phyloP scores from a whole-genome alignment of 2,888 invertebrate genomes.

The Monoplex corrugatus region DNA sequence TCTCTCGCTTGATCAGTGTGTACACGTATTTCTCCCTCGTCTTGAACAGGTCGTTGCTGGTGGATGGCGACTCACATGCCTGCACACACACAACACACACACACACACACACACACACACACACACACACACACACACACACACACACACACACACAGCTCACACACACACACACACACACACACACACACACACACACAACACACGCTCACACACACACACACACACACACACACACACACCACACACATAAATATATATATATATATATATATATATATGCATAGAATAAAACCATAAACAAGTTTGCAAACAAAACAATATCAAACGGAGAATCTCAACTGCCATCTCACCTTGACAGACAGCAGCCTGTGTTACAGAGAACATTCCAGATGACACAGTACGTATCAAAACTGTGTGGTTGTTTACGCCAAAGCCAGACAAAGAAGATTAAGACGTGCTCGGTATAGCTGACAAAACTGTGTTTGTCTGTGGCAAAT shows the following conservation, averaged over 20 bases:
- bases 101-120: not conserved
- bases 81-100: slow-evolving; percentile 22
- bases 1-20: slow-evolving; percentile 43
- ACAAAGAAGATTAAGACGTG: too few species aligned
- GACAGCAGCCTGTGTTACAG: too few species aligned
- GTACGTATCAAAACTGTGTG: too few species aligned
- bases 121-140: too few species aligned
- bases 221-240: not conserved
- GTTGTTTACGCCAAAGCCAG: too few species aligned
- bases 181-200: not conserved
- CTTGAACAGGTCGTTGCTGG: slow-evolving; percentile 48
- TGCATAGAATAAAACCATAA: not conserved
- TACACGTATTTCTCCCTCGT: slow-evolving; percentile 50
- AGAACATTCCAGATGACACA: too few species aligned
- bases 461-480: too few species aligned
- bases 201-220: too few species aligned
- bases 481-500: too few species aligned
- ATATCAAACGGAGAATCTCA: too few species aligned
- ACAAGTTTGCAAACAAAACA: too few species aligned
- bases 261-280: not conserved
- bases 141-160: not conserved
- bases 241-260: not conserved
- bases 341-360: too few species aligned
- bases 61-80: slow-evolving; percentile 37
- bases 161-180: not conserved